phyloP scores from a whole-genome alignment of 2,797 vertebrate species.

The Sus cebifrons region DNA sequence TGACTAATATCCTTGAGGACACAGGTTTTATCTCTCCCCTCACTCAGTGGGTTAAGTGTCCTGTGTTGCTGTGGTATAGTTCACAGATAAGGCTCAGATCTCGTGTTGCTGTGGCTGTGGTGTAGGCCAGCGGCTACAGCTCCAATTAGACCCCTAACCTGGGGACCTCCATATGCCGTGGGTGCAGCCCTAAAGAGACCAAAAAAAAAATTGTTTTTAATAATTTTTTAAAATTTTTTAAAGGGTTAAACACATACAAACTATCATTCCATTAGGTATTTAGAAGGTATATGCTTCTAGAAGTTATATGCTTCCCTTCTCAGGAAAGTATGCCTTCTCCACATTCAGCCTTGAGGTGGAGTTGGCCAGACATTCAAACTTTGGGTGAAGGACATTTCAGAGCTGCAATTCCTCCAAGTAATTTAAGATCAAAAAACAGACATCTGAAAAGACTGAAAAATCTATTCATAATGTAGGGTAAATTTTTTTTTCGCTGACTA shows the following conservation, averaged over 20 bases:
- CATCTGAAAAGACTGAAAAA: conserved; percentile 11
- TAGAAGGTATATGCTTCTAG: not conserved
- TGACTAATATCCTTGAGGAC: too few species aligned
- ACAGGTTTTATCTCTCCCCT: too few species aligned
- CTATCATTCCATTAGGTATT: not conserved
- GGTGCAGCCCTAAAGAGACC: too few species aligned
- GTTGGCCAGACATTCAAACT: not conserved
- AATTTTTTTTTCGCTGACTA: not conserved
- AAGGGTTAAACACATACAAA: not conserved
- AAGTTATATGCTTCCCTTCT: not conserved
- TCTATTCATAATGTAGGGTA: not conserved
- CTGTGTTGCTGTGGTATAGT: too few species aligned
- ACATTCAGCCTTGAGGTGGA: not conserved
- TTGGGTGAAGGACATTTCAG: not conserved
- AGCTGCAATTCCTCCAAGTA: not conserved
- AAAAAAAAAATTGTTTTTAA: too few species aligned
- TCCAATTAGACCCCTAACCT: too few species aligned
- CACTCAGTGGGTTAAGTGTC: too few species aligned
- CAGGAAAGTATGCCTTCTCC: not conserved
- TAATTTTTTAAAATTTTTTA: too few species aligned
- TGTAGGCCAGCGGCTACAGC: too few species aligned
- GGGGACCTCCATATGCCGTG: too few species aligned
- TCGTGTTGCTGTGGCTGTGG: too few species aligned
- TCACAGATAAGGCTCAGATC: too few species aligned
- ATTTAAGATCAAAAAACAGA: conserved; percentile 23